Conservation (phyloP, 92 coral and sea anemone species). For the Parazoanthus atlanticus region DNA sequence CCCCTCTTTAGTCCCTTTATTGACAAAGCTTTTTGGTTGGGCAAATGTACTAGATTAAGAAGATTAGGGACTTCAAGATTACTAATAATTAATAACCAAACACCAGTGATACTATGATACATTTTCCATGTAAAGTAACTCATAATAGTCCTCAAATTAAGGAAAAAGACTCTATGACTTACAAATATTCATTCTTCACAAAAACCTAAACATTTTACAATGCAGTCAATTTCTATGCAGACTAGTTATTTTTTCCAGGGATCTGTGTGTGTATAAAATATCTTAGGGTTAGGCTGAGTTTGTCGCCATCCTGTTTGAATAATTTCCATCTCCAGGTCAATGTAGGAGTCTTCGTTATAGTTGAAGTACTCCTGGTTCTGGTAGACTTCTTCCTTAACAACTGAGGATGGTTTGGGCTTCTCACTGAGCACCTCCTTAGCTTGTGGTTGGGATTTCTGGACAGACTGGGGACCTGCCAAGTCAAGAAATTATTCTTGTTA, state of each 20-base stretch:
- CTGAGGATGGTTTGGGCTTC: constrained; percentile 31
- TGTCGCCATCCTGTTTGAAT: constrained; percentile 70
- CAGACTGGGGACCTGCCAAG: constrained; percentile 35
- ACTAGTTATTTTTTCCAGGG: constrained; percentile 79
- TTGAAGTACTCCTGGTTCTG: constrained; percentile 83
- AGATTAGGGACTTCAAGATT: background rate
- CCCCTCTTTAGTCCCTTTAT: no score
- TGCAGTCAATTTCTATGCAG: background rate
- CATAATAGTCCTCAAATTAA: background rate
- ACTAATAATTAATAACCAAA: background rate
- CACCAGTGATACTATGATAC: background rate
- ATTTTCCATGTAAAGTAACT: background rate
- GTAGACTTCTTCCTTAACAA: constrained; percentile 51
- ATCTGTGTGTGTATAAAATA: constrained; percentile 76
- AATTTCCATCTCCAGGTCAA: constrained; percentile 83
- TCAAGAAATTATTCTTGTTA: constrained; percentile 5
- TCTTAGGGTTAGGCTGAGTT: constrained; percentile 82
- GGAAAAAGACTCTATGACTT: background rate
- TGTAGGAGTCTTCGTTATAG: constrained; percentile 73
- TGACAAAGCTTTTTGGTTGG: background rate
- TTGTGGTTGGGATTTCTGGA: constrained; percentile 36
- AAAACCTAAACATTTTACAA: background rate
- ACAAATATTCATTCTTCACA: background rate
- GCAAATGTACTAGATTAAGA: background rate
- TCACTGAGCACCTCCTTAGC: constrained; percentile 50